Percentiles rank a stretch among this genome's conserved stretches.
phyloP scores from a whole-genome alignment of 2,888 invertebrate species.

The Tenthredo distinguenda region DNA sequence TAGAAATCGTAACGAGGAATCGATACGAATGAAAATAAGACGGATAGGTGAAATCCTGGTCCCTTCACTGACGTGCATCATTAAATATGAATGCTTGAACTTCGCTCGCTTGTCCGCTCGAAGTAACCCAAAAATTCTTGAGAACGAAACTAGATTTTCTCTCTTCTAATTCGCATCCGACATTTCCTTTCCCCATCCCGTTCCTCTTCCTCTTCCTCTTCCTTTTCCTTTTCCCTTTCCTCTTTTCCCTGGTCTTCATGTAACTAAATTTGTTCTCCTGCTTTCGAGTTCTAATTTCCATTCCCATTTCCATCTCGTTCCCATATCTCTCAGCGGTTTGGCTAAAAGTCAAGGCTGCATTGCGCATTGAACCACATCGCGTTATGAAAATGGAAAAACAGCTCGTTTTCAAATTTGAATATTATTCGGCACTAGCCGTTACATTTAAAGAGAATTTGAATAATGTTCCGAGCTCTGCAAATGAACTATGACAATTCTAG shows the following conservation, averaged over 20 bases:
- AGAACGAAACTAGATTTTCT: not conserved
- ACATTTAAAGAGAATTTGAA: not conserved
- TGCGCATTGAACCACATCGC: not conserved
- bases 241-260: not conserved
- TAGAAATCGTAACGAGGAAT: not conserved
- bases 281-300: constrained; percentile 37
- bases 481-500: not conserved
- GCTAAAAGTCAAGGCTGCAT: constrained; percentile 1
- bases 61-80: constrained; percentile 13
- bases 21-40: not conserved
- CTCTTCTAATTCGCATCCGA: constrained; percentile 13
- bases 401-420: no score
- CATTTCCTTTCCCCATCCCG: not conserved
- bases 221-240: not conserved
- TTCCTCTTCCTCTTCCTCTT: not conserved
- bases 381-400: not conserved
- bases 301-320: constrained; percentile 28
- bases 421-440: not conserved
- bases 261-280: constrained; percentile 42
- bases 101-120: not conserved
- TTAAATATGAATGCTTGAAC: constrained; percentile 9
- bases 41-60: not conserved
- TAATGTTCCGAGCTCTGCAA: not conserved
- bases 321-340: not conserved
- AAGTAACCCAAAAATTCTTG: not conserved